Evolutionary conservation across 2,797 vertebrate species (phyloP).

Genomic region (Sebastes ruberrimus): DNA sequence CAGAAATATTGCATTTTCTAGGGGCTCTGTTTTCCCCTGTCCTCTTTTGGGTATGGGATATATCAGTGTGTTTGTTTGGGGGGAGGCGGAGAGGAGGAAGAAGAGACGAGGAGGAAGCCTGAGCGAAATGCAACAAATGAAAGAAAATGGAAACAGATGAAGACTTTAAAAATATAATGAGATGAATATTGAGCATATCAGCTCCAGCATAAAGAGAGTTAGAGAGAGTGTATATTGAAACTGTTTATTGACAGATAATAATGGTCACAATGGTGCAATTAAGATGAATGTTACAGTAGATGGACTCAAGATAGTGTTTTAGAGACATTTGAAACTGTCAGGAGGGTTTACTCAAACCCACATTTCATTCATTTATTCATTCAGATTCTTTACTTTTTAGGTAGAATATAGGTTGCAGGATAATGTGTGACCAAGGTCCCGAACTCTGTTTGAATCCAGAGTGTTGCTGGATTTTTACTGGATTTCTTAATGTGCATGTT

Average conservation of each 20-base stretch:
- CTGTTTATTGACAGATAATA: constrained; percentile 66
- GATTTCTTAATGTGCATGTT: not conserved
- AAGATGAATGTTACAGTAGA: constrained; percentile 54
- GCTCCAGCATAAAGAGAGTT: constrained; percentile 55
- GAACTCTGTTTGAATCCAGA: not conserved
- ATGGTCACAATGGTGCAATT: constrained; percentile 53
- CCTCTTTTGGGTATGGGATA: constrained; percentile 77
- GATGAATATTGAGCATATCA: constrained; percentile 77
- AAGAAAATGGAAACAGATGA: constrained; percentile 81
- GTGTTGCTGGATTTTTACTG: not conserved
- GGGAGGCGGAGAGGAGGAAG: constrained; percentile 23
- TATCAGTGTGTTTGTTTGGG: constrained; percentile 66
- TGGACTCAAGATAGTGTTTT: constrained; percentile 37
- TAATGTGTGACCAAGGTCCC: not conserved
- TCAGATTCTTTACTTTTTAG: constrained; percentile 2
- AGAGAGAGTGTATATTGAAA: constrained; percentile 48
- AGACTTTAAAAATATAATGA: constrained; percentile 75
- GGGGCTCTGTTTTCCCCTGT: constrained; percentile 77
- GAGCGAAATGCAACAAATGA: constrained; percentile 74
- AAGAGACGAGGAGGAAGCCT: constrained; percentile 58
- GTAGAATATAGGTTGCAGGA: not conserved
- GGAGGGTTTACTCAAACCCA: constrained; percentile 20
- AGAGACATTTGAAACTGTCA: constrained; percentile 25
- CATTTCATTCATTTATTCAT: constrained; percentile 4
- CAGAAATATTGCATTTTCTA: constrained; percentile 87